Percentiles rank a stretch among this genome's conserved stretches.
Evolutionary conservation across 1,140 invertebrate species (phyloP).

Genomic region (Zaprionus ornatus): DNA sequence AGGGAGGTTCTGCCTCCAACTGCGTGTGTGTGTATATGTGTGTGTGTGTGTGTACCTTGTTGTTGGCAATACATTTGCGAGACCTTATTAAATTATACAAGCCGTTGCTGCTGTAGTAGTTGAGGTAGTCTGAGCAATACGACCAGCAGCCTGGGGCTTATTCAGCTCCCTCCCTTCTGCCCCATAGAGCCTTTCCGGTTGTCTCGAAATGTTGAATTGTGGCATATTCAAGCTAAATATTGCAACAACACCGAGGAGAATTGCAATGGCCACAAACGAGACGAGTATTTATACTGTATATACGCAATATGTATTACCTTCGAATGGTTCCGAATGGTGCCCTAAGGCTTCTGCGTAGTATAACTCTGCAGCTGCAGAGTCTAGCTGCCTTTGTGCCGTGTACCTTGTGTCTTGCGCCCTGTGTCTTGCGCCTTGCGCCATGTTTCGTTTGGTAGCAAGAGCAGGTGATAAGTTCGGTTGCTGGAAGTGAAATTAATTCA

Average conservation of each 20-base stretch:
- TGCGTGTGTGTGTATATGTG: slow-evolving; percentile 21
- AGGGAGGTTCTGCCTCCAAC: slow-evolving; percentile 3
- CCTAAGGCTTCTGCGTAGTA: slow-evolving; percentile 3
- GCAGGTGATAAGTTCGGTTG: slow-evolving; percentile 72
- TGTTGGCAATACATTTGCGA: slow-evolving; percentile 62
- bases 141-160: slow-evolving; percentile 1
- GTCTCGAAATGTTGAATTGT: slow-evolving; percentile 65
- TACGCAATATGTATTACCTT: slow-evolving; percentile 14
- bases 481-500: slow-evolving; percentile 64
- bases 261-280: slow-evolving; percentile 52
- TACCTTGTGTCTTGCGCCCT: neutral
- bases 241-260: slow-evolving; percentile 66
- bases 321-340: slow-evolving; percentile 9
- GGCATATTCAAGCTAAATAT: slow-evolving; percentile 78
- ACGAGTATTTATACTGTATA: slow-evolving; percentile 19
- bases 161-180: neutral
- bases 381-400: slow-evolving; percentile 4
- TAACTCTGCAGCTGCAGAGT: neutral
- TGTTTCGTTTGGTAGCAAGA: slow-evolving; percentile 28
- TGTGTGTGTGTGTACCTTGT: slow-evolving; percentile 23
- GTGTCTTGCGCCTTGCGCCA: slow-evolving; percentile 29
- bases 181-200: slow-evolving; percentile 36
- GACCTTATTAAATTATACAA: slow-evolving; percentile 77
- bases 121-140: neutral
- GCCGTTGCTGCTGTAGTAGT: slow-evolving; percentile 32